Conservation (phyloP, 2,888 invertebrate species). For the Chrysolina oricalcia region DNA sequence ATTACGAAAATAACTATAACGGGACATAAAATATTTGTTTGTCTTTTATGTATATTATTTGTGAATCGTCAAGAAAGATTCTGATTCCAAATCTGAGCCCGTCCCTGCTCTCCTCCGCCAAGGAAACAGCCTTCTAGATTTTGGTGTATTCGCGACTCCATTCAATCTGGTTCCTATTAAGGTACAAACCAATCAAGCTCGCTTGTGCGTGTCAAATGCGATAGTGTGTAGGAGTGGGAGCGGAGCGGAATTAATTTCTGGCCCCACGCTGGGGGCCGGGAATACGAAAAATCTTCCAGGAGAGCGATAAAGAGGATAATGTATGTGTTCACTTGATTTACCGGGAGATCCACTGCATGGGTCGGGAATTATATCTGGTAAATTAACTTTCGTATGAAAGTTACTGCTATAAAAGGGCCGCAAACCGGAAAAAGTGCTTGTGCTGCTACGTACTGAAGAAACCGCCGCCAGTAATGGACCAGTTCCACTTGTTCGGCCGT, state of each 20-base stretch:
- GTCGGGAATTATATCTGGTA: conserved; percentile 12
- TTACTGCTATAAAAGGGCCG: conserved; percentile 5
- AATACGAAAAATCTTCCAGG: conserved; percentile 18
- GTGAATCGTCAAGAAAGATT: too few relatives aligned
- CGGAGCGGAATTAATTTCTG: conserved; percentile 11
- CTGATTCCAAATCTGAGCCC: too few relatives aligned
- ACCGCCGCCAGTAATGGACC: conserved; percentile 1
- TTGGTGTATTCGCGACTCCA: background rate
- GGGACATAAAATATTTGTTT: too few relatives aligned
- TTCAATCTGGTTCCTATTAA: conserved; percentile 9
- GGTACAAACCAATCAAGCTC: conserved; percentile 11
- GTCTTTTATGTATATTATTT: too few relatives aligned
- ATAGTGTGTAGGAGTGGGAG: conserved; percentile 15
- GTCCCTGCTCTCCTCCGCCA: background rate
- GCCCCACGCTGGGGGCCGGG: conserved; percentile 12
- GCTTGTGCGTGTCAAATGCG: conserved; percentile 13
- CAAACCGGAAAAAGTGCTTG: conserved; percentile 15
- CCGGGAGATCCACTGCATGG: conserved; percentile 1
- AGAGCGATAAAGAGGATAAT: conserved; percentile 24
- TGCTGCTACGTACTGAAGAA: background rate
- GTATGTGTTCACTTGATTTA: conserved; percentile 21
- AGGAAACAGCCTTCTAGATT: background rate
- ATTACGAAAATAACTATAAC: too few relatives aligned
- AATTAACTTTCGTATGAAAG: conserved; percentile 18
- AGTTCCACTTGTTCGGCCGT: conserved; percentile 1